Evolutionary conservation across 2,888 invertebrate genomes (phyloP), one percentile per base, ranked within the genome.

Genomic region (Griposia aprilina): DNA sequence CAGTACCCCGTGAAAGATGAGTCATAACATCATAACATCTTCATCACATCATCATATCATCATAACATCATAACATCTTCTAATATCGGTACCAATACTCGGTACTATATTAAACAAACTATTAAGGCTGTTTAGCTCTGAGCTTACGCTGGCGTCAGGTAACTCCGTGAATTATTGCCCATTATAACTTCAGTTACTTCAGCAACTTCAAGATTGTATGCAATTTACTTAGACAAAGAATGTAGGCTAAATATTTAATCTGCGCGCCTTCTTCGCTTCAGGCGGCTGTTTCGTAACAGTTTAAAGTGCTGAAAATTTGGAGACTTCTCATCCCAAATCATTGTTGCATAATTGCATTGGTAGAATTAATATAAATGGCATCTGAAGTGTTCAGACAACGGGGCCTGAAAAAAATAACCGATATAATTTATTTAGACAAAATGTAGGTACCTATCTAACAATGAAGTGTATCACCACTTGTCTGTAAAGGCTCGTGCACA

Each of bases 191-290:
- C 63, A 77, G 81, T 81, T 83, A 74, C 69, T 80, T 75, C 57
- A 75, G 76, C n/a, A 69, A 79, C 72, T 83, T 76, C 67, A 81
- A 80, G 79, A 87, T 88, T 87, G 86, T 84, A 87, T 79, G 84
- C 87, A 87, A 88, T 83, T 83, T 84, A 80, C 73, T 82, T 74
- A 88, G 85, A 88, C 87, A 87, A 86, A 79, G 89, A 87, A 88
- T 88, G 81, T 82, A 55, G 81, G 79, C 74, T 85, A 84, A 91
- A 91, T 91, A 89, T 90, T 91, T 90, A 90, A 90, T 90, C 82
- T 81, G 78, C 74, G 76, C 81, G 83, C 86, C 83, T 87, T 83
- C 60, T 80, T 70, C 77, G 62, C 77, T 85, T 69, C 68, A 69
- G 68, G 78, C 67, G 77, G 60, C 71, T 26, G 48, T 72, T 76